phyloP scores from a whole-genome alignment of 2,113 vertebrate species.

The Galeopterus variegatus region DNA sequence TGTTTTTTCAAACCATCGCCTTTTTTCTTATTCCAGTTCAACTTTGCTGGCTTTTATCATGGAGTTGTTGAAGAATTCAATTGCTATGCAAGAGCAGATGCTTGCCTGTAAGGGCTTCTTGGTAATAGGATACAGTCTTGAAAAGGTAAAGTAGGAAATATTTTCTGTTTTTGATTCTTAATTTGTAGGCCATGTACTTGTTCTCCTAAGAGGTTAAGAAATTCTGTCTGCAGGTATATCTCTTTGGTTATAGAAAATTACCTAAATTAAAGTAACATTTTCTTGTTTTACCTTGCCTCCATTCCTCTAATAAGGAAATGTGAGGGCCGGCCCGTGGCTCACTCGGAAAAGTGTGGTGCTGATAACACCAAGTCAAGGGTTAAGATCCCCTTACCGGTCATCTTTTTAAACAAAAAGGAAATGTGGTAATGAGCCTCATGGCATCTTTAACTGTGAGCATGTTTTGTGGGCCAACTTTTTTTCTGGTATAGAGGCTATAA shows the following conservation, averaged over 20 bases:
- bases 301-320: conserved; percentile 1
- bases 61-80: conserved; percentile 98
- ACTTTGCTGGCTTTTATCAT: conserved; percentile 97
- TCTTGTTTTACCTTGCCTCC: conserved; percentile 34
- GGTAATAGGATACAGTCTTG: conserved; percentile 97
- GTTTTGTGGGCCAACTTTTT: background rate
- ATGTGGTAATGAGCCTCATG: background rate
- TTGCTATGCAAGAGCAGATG: conserved; percentile 99
- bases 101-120: conserved; percentile 98
- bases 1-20: background rate
- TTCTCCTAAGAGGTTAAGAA: conserved; percentile 13
- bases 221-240: conserved; percentile 33
- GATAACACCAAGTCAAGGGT: no score
- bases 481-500: conserved; percentile 44
- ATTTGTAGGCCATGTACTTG: conserved; percentile 36
- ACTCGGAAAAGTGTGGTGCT: no score
- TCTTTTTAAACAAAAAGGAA: background rate
- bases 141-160: conserved; percentile 93
- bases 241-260: conserved; percentile 33
- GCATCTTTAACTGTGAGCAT: conserved; percentile 55
- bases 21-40: conserved; percentile 90
- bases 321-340: background rate
- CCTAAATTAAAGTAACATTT: conserved; percentile 34
- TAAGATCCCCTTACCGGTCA: no score
- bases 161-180: conserved; percentile 55